Evolutionary conservation across 1,140 invertebrate species (phyloP).

Genomic region (Drosophila saltans): DNA sequence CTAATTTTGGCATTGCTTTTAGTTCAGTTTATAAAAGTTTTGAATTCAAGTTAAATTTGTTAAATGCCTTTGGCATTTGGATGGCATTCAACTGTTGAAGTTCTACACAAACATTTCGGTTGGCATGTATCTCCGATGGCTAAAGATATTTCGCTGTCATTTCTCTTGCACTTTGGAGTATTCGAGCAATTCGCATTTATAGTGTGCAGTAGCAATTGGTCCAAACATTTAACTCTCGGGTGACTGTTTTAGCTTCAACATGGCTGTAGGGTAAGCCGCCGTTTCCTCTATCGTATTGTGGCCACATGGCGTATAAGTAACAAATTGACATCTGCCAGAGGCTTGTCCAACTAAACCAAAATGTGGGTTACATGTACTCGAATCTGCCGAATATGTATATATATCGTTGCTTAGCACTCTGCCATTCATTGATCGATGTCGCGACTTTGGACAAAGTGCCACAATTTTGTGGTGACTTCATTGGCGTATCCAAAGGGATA

Average conservation of each 20-base stretch:
- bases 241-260: not conserved
- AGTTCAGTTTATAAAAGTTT: too few species aligned
- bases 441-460: conserved; percentile 24
- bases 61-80: not conserved
- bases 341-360: conserved; percentile 7
- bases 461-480: conserved; percentile 52
- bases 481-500: conserved; percentile 7
- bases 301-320: conserved; percentile 11
- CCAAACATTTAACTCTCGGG: not conserved
- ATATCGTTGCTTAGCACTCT: not conserved
- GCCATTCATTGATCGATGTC: conserved; percentile 10
- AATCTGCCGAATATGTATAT: not conserved
- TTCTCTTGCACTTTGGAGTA: conserved; percentile 16
- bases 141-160: conserved; percentile 14
- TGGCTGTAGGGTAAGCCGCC: not conserved
- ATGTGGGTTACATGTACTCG: conserved; percentile 2
- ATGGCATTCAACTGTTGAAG: not conserved
- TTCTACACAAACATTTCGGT: conserved; percentile 2
- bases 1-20: too few species aligned
- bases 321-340: conserved; percentile 16
- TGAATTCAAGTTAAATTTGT: not conserved
- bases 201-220: not conserved
- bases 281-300: conserved; percentile 4
- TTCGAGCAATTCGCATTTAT: conserved; percentile 2
- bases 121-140: not conserved